Conservation (phyloP, 2,797 vertebrate species). For the Hoplostethus mediterraneus region DNA sequence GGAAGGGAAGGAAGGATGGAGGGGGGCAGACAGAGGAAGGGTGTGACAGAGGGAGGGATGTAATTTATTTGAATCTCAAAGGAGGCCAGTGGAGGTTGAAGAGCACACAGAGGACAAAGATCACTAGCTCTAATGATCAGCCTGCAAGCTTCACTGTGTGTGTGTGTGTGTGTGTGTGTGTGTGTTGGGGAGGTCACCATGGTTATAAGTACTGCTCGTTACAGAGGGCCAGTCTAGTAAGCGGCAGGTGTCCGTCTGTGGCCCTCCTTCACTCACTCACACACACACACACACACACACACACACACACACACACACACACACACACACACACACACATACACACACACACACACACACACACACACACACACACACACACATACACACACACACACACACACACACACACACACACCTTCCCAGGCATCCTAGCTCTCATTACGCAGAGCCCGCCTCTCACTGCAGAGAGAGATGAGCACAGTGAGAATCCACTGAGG, state of each 20-base stretch:
- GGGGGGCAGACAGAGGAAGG: slow-evolving; percentile 37
- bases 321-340: neutral
- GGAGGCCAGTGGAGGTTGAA: slow-evolving; percentile 52
- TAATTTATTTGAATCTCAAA: slow-evolving; percentile 61
- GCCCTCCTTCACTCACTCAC: slow-evolving; percentile 14
- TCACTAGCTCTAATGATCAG: slow-evolving; percentile 75
- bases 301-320: slow-evolving; percentile 19
- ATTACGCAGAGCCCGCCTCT: slow-evolving; percentile 25
- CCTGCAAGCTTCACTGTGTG: slow-evolving; percentile 42
- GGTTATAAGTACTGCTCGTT: slow-evolving; percentile 73
- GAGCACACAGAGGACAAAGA: slow-evolving; percentile 71
- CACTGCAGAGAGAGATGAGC: slow-evolving; percentile 8
- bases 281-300: slow-evolving; percentile 8
- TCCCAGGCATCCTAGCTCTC: slow-evolving; percentile 25
- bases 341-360: neutral
- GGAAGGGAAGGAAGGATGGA: slow-evolving; percentile 25
- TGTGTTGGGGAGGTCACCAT: slow-evolving; percentile 62
- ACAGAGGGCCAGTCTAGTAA: slow-evolving; percentile 64
- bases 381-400: slow-evolving; percentile 16
- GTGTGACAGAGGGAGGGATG: slow-evolving; percentile 42
- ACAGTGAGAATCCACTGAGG: slow-evolving; percentile 13
- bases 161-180: slow-evolving; percentile 16
- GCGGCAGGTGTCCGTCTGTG: slow-evolving; percentile 79
- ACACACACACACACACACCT: neutral
- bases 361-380: slow-evolving; percentile 14